Percentiles rank a stretch among this genome's conserved stretches.
These are phyloP conservation scores for Nemurella pictetii DNA, from an alignment of 2,888 invertebrate genomes.

Conservation along the genomic window DNA sequence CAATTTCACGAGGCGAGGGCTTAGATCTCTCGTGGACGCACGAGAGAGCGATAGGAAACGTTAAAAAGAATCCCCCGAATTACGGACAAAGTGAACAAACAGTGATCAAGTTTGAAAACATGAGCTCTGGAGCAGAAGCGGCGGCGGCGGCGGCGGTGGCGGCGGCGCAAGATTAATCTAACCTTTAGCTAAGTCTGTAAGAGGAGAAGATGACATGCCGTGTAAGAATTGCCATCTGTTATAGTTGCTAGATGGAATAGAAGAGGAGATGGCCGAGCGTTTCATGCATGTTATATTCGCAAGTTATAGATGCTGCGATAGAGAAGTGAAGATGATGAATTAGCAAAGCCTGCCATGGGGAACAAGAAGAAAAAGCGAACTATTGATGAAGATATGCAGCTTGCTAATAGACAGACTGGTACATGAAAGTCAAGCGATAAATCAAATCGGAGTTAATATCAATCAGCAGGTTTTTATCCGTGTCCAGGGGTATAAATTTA, in stretches of 20 bases:
- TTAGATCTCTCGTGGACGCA: not conserved
- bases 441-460: not conserved
- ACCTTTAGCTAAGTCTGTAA: not conserved
- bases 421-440: not conserved
- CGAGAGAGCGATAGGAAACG: not conserved
- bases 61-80: not conserved
- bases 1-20: not conserved
- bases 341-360: not conserved
- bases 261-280: not conserved
- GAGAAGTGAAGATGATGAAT: not conserved
- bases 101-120: not conserved
- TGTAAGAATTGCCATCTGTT: not conserved
- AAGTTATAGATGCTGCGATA: no score
- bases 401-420: not conserved
- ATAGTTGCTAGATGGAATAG: not conserved
- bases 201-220: not conserved
- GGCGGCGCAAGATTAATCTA: not conserved
- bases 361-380: not conserved
- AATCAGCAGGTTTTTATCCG: not conserved
- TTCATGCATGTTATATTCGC: not conserved
- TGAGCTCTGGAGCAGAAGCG: no score
- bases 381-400: not conserved
- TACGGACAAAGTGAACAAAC: not conserved
- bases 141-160: not conserved
- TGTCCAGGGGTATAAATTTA: not conserved